Conservation (phyloP, 2,888 invertebrate genomes). For the Stenodera caucasica region DNA sequence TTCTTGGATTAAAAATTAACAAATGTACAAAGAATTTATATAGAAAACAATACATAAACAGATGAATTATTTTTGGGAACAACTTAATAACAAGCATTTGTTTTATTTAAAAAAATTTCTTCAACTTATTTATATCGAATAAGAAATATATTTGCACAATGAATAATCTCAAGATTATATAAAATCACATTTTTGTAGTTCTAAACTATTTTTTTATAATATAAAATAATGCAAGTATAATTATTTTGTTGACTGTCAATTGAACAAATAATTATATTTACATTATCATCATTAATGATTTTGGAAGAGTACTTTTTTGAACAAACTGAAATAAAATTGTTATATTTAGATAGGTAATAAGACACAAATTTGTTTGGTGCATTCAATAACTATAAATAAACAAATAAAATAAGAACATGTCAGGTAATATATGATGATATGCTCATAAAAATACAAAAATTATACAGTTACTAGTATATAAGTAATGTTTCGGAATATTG, state of each 20-base stretch:
- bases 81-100: constrained; percentile 34
- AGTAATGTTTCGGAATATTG: constrained; percentile 26
- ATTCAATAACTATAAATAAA: constrained; percentile 10
- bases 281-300: constrained; percentile 7
- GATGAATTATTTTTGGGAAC: constrained; percentile 12
- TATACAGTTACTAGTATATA: constrained; percentile 26
- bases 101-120: constrained; percentile 30
- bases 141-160: constrained; percentile 41
- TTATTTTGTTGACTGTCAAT: background rate
- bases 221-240: constrained; percentile 2
- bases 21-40: constrained; percentile 26
- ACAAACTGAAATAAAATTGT: too few relatives aligned
- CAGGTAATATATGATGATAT: constrained; percentile 32
- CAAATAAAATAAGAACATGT: background rate
- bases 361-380: constrained; percentile 6
- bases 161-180: constrained; percentile 44
- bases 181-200: constrained; percentile 43
- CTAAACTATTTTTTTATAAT: constrained; percentile 22
- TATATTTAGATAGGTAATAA: constrained; percentile 10
- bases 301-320: constrained; percentile 22
- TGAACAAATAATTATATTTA: background rate
- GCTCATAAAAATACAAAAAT: constrained; percentile 29
- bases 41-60: constrained; percentile 11
- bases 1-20: constrained; percentile 28
- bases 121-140: constrained; percentile 35